Conservation (phyloP, 64 coral and sea anemone genomes). For the Porites australiensis region DNA sequence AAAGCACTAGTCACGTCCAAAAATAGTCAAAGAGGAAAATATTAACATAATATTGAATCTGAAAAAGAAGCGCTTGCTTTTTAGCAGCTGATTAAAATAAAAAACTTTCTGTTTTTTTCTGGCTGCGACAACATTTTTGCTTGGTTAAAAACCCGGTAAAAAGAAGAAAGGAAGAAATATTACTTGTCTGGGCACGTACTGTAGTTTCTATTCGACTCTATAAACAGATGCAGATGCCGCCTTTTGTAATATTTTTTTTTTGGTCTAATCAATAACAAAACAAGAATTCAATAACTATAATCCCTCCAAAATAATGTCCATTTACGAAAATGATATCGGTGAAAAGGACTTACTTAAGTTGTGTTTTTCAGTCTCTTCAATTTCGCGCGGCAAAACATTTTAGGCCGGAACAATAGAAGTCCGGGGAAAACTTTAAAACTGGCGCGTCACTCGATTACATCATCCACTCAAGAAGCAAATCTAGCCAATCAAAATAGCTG, state of each 20-base stretch:
- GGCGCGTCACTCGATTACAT: slow-evolving; percentile 41
- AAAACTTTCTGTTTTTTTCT: neutral
- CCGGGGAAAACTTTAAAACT: slow-evolving; percentile 9
- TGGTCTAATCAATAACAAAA: neutral
- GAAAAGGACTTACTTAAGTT: neutral
- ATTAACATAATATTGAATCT: neutral
- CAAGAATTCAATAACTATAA: neutral
- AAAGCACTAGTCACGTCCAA: slow-evolving; percentile 11
- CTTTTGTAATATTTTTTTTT: neutral
- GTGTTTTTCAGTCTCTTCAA: no score
- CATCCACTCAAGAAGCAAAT: neutral
- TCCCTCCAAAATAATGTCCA: neutral
- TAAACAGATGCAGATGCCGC: neutral
- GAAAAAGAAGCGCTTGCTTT: neutral
- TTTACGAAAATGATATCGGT: neutral
- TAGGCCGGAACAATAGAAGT: neutral
- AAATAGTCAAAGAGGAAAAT: neutral
- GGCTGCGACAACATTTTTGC: neutral
- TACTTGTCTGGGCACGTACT: slow-evolving; percentile 2
- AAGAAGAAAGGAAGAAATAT: neutral
- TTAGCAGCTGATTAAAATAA: neutral
- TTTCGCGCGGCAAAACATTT: neutral
- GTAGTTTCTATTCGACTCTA: neutral
- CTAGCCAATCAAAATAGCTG: neutral
- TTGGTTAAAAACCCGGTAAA: neutral